A percentile compares a stretch with the other conserved stretches of the same genome.
Evolutionary conservation across 2,797 vertebrate genomes (phyloP).

Genomic region (Xiphophorus birchmanni): DNA sequence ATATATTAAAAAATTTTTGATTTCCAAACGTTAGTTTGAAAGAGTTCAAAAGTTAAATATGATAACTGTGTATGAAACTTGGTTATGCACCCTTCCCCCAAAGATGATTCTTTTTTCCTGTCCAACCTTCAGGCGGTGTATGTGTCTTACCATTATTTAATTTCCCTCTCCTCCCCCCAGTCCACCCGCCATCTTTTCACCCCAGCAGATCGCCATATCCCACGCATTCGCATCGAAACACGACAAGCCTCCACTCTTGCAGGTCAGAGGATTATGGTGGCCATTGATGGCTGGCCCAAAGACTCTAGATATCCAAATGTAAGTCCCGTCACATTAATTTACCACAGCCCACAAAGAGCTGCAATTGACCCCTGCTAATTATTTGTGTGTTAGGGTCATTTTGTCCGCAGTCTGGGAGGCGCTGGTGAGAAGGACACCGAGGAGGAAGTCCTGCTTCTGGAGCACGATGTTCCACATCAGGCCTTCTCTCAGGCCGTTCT

Average conservation of each 20-base stretch:
- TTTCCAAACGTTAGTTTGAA: background rate
- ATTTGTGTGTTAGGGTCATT: conserved; percentile 87
- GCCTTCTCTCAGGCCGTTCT: conserved; percentile 93
- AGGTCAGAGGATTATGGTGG: conserved; percentile 95
- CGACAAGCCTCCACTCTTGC: conserved; percentile 88
- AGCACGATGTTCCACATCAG: conserved; percentile 98
- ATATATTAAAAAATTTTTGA: background rate
- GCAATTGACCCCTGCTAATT: background rate
- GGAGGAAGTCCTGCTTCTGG: conserved; percentile 93
- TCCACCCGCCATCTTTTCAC: conserved; percentile 95
- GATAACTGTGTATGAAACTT: no score
- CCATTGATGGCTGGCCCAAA: conserved; percentile 96
- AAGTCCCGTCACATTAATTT: conserved; percentile 51
- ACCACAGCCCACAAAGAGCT: background rate
- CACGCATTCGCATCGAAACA: conserved; percentile 95
- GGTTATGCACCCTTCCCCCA: background rate
- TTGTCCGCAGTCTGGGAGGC: conserved; percentile 91
- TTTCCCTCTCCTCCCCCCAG: conserved; percentile 67
- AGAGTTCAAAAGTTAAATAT: background rate
- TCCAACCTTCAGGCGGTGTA: background rate
- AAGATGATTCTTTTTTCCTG: background rate
- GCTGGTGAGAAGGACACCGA: conserved; percentile 95
- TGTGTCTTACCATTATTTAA: background rate
- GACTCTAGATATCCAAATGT: conserved; percentile 98
- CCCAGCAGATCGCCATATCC: conserved; percentile 93